Percentiles rank a stretch among this genome's conserved stretches.
phyloP scores from a whole-genome alignment of 2,888 invertebrate species.

The Drosophila buzzatii region DNA sequence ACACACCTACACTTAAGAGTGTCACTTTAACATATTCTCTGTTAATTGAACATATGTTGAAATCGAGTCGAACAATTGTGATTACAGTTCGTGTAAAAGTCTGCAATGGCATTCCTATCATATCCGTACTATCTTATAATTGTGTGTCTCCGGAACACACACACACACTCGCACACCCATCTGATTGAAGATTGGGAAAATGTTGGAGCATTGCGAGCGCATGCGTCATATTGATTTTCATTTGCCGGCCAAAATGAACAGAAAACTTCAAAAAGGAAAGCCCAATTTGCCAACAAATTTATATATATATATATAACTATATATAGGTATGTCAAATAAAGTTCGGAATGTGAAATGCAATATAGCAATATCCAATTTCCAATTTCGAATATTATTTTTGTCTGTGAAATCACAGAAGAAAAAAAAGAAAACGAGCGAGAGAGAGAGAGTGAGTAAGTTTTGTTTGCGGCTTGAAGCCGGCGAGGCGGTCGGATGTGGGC shows the following conservation, averaged over 20 bases:
- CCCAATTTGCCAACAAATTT: slow-evolving; percentile 63
- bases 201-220: slow-evolving; percentile 55
- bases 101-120: slow-evolving; percentile 7
- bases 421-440: background rate
- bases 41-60: background rate
- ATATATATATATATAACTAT: background rate
- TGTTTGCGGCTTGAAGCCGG: slow-evolving; percentile 10
- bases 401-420: background rate
- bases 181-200: slow-evolving; percentile 20
- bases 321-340: slow-evolving; percentile 6
- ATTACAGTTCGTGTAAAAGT: slow-evolving; percentile 2
- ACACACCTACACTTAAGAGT: background rate
- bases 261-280: slow-evolving; percentile 72
- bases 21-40: background rate
- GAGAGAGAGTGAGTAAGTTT: slow-evolving; percentile 1
- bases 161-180: slow-evolving; percentile 16
- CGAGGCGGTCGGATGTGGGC: slow-evolving; percentile 2
- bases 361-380: slow-evolving; percentile 28
- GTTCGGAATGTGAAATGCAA: slow-evolving; percentile 50
- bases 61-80: slow-evolving; percentile 3
- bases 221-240: slow-evolving; percentile 79
- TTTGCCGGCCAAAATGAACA: slow-evolving; percentile 32
- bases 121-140: slow-evolving; percentile 39
- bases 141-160: slow-evolving; percentile 43
- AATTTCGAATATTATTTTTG: slow-evolving; percentile 18